Percentiles rank a stretch among this genome's conserved stretches.
Evolutionary conservation across 2,888 invertebrate genomes (phyloP).

Genomic region (Asteroscopus sphinx): DNA sequence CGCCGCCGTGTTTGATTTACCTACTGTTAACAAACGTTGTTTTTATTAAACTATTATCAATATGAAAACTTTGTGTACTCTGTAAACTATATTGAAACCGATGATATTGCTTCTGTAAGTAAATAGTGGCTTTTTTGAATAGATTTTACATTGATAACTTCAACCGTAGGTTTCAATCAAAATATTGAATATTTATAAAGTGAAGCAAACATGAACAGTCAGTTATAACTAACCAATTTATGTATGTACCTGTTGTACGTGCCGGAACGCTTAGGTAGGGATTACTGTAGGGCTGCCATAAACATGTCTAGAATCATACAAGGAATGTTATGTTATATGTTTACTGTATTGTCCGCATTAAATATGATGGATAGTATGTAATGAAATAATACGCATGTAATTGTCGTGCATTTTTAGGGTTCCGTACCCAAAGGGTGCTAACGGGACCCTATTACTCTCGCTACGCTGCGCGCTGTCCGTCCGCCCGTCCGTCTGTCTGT

Average conservation of each 20-base stretch:
- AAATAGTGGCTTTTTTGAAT: not conserved
- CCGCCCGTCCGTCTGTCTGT: too few species aligned
- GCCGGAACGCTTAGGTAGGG: constrained; percentile 24
- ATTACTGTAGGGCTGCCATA: constrained; percentile 32
- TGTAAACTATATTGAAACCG: not conserved
- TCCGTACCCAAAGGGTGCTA: too few species aligned
- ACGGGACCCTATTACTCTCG: too few species aligned
- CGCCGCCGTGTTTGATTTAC: not conserved
- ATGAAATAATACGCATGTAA: too few species aligned
- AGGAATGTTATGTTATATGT: too few species aligned
- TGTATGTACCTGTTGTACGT: constrained; percentile 29
- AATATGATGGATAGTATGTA: too few species aligned
- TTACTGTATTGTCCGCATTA: too few species aligned
- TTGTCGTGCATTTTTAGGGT: too few species aligned
- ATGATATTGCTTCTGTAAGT: not conserved
- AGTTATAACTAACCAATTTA: constrained; percentile 30
- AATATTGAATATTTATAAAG: constrained; percentile 9
- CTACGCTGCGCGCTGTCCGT: too few species aligned
- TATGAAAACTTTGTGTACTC: constrained; percentile 14
- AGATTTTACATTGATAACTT: not conserved
- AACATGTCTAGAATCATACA: constrained; percentile 5
- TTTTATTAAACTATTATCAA: not conserved
- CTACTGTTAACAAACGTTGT: constrained; percentile 2
- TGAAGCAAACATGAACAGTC: constrained; percentile 21
- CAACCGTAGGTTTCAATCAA: not conserved